phyloP scores from a whole-genome alignment of 2,113 vertebrate species.

The Petrocephalus zakoni region DNA sequence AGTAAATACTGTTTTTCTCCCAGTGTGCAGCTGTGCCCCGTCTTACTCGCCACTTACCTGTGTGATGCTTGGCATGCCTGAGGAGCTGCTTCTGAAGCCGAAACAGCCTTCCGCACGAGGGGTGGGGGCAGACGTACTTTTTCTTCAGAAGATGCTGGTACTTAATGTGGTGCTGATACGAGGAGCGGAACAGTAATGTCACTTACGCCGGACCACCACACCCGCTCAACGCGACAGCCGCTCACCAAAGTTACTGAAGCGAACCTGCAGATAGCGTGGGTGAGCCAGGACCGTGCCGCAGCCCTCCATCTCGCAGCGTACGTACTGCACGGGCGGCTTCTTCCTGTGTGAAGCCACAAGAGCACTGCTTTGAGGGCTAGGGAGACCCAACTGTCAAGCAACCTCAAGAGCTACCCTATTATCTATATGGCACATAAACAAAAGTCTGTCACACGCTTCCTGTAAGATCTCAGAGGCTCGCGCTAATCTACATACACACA shows the following conservation, averaged over 20 bases:
- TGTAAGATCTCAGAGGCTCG: neutral
- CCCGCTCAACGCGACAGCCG: neutral
- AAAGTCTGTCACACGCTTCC: neutral
- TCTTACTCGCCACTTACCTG: constrained; percentile 63
- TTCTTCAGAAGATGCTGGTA: constrained; percentile 98
- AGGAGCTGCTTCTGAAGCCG: constrained; percentile 94
- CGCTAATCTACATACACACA: neutral
- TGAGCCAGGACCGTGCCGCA: constrained; percentile 94
- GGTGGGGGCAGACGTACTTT: constrained; percentile 95
- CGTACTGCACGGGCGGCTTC: constrained; percentile 96
- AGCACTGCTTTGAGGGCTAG: neutral
- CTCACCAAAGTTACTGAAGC: constrained; percentile 23
- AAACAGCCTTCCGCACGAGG: constrained; percentile 92
- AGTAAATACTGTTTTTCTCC: neutral
- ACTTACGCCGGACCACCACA: too few relatives aligned
- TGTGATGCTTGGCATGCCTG: constrained; percentile 95
- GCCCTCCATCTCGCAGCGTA: constrained; percentile 96
- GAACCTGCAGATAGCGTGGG: constrained; percentile 90
- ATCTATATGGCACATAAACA: neutral
- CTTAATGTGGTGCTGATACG: constrained; percentile 89
- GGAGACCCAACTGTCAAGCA: neutral
- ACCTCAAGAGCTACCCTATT: neutral
- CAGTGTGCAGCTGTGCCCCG: neutral
- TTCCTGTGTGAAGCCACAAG: constrained; percentile 64
- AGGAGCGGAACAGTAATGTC: neutral